Base-by-base conservation (phyloP, 2,113 vertebrate species). In the Percina caprodes region DNA sequence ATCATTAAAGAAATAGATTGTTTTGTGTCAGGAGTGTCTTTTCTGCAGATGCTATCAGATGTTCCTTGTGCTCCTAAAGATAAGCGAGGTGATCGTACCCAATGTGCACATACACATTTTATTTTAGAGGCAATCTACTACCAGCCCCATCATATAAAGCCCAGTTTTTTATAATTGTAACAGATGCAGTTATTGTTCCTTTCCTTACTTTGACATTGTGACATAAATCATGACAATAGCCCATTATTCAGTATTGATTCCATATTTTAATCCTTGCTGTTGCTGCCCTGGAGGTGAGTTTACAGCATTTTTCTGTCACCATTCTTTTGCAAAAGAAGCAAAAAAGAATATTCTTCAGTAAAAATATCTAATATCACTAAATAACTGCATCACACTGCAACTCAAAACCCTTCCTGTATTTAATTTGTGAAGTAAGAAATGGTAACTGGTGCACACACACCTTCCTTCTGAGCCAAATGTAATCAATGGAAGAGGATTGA, bases 401-500 rank as follows among this genome's bases (percentile, higher is more conserved):
- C 6, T 72, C 67, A 45, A 30, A 14, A n/a, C 5, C 35, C 9
- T 51, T 13, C 24, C 35, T 70, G 33, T 54, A 26, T 77, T 75
- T 51, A 30, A 63, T 26, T 72, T 46, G 49, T 45, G 12, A 21
- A 77, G 45, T 51, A 45, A 66, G 30, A 72, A 66, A 77, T 42
- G 14, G 10, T 66, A 51, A 46, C 21, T n/a, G 51, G 74, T 49
- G 10, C 68, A 65, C 62, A 79, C 21, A 56, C 52, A 33, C 45
- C 23, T 69, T 63, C 74, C 59, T 35, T 74, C 45, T 49, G 69
- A 81, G 61, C 52, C 45, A 72, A 42, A 52, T 85, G 33, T 74
- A 81, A 90, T 90, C 86, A 83, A 61, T 78, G 63, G 79, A 56
- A 79, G 4, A 78, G 75, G 86, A 88, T 84, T 66, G 85, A 89